A percentile compares a stretch with the other conserved stretches of the same genome.
Conservation (phyloP, 1,140 invertebrate species). For the Semibalanus balanoides region DNA sequence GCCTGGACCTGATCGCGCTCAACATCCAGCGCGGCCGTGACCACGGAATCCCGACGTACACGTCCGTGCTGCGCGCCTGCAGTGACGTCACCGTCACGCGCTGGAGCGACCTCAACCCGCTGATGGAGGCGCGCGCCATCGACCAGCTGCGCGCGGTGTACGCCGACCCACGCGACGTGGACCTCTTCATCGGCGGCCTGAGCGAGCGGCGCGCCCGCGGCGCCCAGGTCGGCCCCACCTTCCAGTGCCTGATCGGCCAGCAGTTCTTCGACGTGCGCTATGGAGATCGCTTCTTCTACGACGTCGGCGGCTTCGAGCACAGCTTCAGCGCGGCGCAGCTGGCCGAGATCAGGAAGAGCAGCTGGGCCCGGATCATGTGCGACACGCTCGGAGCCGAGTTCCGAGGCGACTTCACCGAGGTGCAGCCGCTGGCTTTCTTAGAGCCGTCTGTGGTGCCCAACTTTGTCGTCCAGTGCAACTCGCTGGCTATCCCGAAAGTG, state of each 20-base stretch:
- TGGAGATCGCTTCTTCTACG: constrained; percentile 29
- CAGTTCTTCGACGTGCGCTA: constrained; percentile 27
- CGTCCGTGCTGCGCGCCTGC: not conserved
- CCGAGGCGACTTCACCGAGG: not conserved
- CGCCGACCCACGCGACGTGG: constrained; percentile 21
- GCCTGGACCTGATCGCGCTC: constrained; percentile 26
- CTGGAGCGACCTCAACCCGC: not conserved
- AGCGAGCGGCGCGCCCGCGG: constrained; percentile 27
- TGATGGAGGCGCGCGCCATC: constrained; percentile 13
- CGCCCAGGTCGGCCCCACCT: constrained; percentile 33
- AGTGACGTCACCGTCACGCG: not conserved
- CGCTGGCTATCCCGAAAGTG: not conserved
- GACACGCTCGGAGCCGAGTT: constrained; percentile 37
- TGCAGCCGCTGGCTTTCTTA: not conserved
- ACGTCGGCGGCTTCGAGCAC: constrained; percentile 27
- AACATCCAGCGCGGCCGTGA: constrained; percentile 43
- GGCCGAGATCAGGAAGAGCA: constrained; percentile 37
- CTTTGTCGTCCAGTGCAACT: not conserved
- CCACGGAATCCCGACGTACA: constrained; percentile 47
- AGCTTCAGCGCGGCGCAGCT: constrained; percentile 33
- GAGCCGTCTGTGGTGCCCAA: not conserved
- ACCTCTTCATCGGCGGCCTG: constrained; percentile 27
- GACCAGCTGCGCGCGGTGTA: constrained; percentile 11
- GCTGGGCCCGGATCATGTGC: constrained; percentile 39
- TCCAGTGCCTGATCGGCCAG: constrained; percentile 35